Conservation (phyloP, 2,113 vertebrate genomes). For the Boulengeromyrus knoepffleri region DNA sequence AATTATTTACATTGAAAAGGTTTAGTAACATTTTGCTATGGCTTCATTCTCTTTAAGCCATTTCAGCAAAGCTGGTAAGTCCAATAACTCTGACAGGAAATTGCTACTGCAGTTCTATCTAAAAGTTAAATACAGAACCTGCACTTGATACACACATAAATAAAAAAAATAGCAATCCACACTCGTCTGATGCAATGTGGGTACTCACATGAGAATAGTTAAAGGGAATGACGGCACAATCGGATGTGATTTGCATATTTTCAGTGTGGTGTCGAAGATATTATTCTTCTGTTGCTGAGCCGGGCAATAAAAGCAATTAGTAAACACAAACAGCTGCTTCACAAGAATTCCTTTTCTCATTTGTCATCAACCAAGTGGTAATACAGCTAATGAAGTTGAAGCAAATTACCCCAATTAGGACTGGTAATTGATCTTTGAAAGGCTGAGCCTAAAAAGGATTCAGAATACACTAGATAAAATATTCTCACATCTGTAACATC, state of each 20-base stretch:
- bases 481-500: background rate
- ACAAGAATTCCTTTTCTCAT: background rate
- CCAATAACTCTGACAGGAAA: background rate
- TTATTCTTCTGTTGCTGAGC: background rate
- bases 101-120: background rate
- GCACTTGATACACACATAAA: background rate
- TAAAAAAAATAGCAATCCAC: background rate
- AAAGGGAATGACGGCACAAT: background rate
- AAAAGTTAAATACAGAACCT: background rate
- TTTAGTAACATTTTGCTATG: background rate
- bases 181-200: background rate
- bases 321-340: constrained; percentile 8
- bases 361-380: background rate
- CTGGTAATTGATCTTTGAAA: background rate
- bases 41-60: background rate
- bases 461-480: background rate
- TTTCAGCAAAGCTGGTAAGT: background rate
- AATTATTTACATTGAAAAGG: background rate
- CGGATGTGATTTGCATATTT: background rate
- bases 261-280: background rate
- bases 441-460: background rate
- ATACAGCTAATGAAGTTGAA: constrained; percentile 7
- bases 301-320: background rate
- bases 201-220: background rate
- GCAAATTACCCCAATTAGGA: constrained; percentile 3